Evolutionary conservation across 2,888 invertebrate species (phyloP).

Genomic region (Luperina testacea): DNA sequence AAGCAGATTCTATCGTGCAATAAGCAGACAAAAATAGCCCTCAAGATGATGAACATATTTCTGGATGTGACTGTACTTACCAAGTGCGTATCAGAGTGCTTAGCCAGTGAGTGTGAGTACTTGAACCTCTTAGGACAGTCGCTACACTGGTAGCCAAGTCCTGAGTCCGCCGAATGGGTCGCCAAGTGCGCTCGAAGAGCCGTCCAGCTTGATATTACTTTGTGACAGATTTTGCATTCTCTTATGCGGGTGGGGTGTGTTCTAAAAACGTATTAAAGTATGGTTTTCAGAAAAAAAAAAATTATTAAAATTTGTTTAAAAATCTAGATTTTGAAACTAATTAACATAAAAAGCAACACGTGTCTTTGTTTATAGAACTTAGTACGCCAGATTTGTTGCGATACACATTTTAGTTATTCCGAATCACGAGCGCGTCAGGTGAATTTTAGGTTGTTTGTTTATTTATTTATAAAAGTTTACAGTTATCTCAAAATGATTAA

Average conservation of each 20-base stretch:
- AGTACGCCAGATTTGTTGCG: background rate
- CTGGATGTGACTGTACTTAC: constrained; percentile 68
- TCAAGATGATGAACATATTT: too few species aligned
- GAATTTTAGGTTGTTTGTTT: background rate
- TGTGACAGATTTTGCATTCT: constrained; percentile 80
- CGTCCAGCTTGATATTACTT: constrained; percentile 70
- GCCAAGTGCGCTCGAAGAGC: constrained; percentile 76
- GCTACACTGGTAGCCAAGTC: constrained; percentile 76
- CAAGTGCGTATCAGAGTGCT: constrained; percentile 84
- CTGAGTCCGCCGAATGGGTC: constrained; percentile 72
- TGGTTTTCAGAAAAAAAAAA: background rate
- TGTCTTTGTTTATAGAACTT: background rate
- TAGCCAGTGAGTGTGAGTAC: constrained; percentile 84
- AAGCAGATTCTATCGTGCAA: too few species aligned
- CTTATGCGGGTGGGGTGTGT: constrained; percentile 75
- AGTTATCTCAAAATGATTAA: background rate
- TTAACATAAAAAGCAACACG: background rate
- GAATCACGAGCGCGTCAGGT: background rate
- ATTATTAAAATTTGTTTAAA: background rate
- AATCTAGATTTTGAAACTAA: background rate
- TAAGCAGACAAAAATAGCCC: too few species aligned
- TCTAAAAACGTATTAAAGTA: constrained; percentile 64
- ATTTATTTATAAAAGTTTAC: too few species aligned
- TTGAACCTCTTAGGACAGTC: constrained; percentile 86
- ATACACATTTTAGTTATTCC: background rate